Conservation (phyloP, 2,888 invertebrate genomes). For the Andricus curvator region DNA sequence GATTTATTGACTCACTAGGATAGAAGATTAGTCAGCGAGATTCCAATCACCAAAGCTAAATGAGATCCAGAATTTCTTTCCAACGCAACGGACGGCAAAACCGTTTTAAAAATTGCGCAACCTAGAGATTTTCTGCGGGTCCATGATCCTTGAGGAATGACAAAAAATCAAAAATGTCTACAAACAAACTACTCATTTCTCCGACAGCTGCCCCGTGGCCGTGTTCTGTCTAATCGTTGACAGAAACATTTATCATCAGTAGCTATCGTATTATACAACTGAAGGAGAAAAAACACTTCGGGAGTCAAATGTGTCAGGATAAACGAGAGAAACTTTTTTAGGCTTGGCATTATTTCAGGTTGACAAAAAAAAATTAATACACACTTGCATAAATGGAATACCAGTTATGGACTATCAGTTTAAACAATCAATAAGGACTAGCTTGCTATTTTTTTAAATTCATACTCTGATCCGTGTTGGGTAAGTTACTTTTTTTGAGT, state of each 20-base stretch:
- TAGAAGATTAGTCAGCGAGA: background rate
- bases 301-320: background rate
- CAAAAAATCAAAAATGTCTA: constrained; percentile 19
- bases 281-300: background rate
- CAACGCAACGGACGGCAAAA: background rate
- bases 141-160: background rate
- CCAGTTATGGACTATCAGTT: background rate
- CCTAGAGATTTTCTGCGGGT: constrained; percentile 12
- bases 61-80: constrained; percentile 1
- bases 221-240: constrained; percentile 45
- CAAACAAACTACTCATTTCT: constrained; percentile 7
- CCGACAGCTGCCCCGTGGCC: constrained; percentile 40
- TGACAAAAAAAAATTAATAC: background rate
- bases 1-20: constrained; percentile 11
- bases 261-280: background rate
- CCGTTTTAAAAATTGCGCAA: constrained; percentile 7
- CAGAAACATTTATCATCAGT: constrained; percentile 14
- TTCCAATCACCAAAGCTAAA: background rate
- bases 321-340: background rate
- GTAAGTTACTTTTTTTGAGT: too few relatives aligned
- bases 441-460: too few relatives aligned
- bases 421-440: background rate
- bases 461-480: too few relatives aligned
- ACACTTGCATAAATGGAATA: background rate
- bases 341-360: background rate